phyloP scores from a whole-genome alignment of 2,797 vertebrate species.

The Xenentodon cancila region DNA sequence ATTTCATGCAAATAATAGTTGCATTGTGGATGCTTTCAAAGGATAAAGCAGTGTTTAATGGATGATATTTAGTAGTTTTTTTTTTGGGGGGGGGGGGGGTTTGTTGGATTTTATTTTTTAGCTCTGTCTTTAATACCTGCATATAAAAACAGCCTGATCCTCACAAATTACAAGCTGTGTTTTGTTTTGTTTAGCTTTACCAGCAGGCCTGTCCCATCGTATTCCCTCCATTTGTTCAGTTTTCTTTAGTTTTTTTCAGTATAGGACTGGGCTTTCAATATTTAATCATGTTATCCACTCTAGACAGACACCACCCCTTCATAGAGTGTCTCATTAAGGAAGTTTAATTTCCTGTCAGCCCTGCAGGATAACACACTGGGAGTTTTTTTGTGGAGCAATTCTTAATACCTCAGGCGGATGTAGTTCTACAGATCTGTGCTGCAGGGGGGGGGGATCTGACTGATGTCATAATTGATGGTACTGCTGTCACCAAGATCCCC shows the following conservation, averaged over 20 bases:
- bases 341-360: slow-evolving; percentile 59
- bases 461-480: background rate
- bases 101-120: background rate
- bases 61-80: background rate
- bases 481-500: slow-evolving; percentile 5
- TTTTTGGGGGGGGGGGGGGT: no score
- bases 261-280: slow-evolving; percentile 22
- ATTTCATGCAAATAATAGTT: slow-evolving; percentile 13
- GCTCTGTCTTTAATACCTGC: background rate
- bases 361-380: slow-evolving; percentile 6
- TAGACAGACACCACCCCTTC: slow-evolving; percentile 35
- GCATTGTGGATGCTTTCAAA: slow-evolving; percentile 1
- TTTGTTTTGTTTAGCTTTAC: background rate
- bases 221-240: background rate
- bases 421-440: slow-evolving; percentile 25
- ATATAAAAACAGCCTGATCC: background rate
- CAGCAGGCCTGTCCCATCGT: background rate
- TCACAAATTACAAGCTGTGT: background rate
- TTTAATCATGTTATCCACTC: slow-evolving; percentile 54
- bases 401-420: slow-evolving; percentile 41
- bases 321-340: slow-evolving; percentile 56
- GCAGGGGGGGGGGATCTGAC: background rate
- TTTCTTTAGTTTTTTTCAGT: slow-evolving; percentile 3
- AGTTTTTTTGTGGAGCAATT: slow-evolving; percentile 33
- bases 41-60: background rate